phyloP scores from a whole-genome alignment of 2,113 vertebrate genomes.

The Ammodramus savannarum region DNA sequence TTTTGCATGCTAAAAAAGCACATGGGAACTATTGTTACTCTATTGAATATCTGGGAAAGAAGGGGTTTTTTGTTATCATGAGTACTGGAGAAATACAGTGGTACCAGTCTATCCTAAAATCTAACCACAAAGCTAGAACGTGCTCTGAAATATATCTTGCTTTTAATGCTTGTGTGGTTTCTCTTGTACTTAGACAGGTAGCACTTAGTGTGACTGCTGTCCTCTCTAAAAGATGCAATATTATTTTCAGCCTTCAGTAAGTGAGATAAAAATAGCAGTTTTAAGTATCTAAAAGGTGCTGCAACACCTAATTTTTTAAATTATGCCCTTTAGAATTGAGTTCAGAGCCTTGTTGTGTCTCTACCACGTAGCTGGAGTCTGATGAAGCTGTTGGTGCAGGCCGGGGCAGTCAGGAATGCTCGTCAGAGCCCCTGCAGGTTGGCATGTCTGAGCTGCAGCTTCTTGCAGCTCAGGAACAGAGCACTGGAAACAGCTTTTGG shows the following conservation, averaged over 20 bases:
- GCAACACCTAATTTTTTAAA: background rate
- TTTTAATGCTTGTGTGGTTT: background rate
- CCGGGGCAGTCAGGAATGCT: rapidly evolving
- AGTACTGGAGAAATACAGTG: background rate
- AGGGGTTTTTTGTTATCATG: background rate
- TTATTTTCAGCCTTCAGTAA: background rate
- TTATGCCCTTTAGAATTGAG: background rate
- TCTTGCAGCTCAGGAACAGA: background rate
- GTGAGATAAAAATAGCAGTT: background rate
- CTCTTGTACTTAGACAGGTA: background rate
- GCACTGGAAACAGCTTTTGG: background rate
- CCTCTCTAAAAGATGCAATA: background rate
- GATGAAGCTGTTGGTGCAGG: background rate
- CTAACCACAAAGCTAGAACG: background rate
- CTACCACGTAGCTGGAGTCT: background rate
- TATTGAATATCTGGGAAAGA: background rate
- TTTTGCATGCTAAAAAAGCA: background rate
- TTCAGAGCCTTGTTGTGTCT: background rate
- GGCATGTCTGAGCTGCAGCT: background rate
- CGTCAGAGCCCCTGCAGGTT: background rate
- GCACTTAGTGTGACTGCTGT: background rate
- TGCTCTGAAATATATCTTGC: background rate
- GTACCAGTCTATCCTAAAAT: background rate
- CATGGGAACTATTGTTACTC: background rate
- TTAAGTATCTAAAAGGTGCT: background rate